Evolutionary conservation across 37 sponge, comb jelly and placozoan genomes (phyloP).

Genomic region (Agelas oroides): DNA sequence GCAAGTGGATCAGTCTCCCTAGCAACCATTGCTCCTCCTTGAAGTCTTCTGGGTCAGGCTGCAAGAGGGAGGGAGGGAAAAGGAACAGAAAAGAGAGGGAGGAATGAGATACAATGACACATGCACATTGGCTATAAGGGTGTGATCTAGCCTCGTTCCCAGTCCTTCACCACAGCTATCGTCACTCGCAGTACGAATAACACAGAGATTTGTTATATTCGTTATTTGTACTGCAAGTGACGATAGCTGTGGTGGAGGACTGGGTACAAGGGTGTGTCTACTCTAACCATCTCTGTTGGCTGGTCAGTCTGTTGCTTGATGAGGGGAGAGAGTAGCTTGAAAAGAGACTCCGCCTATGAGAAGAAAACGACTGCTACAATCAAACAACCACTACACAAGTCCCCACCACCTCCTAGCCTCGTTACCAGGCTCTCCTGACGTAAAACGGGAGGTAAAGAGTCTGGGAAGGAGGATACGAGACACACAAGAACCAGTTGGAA

Average conservation of each 20-base stretch:
- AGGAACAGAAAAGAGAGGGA: too few relatives aligned
- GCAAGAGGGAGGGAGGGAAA: not conserved
- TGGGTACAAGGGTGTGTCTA: too few relatives aligned
- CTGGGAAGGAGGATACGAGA: not conserved
- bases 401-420: too few relatives aligned
- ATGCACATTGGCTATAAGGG: too few relatives aligned
- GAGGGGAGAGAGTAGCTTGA: constrained; percentile 83
- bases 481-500: not conserved
- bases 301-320: constrained; percentile 88
- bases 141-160: too few relatives aligned
- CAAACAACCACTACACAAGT: not conserved
- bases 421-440: too few relatives aligned
- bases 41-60: constrained; percentile 95
- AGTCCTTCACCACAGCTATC: too few relatives aligned
- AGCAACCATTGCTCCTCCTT: constrained; percentile 89
- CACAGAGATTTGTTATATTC: too few relatives aligned
- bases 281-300: constrained; percentile 60
- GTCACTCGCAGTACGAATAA: not conserved
- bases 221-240: too few relatives aligned
- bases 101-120: too few relatives aligned
- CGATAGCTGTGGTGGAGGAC: too few relatives aligned
- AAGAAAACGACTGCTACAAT: too few relatives aligned
- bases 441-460: not conserved
- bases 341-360: constrained; percentile 74
- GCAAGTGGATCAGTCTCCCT: constrained; percentile 86